Evolutionary conservation across 2,888 invertebrate species (phyloP), one percentile per base, ranked within the genome.

Genomic region (Acleris laterana): DNA sequence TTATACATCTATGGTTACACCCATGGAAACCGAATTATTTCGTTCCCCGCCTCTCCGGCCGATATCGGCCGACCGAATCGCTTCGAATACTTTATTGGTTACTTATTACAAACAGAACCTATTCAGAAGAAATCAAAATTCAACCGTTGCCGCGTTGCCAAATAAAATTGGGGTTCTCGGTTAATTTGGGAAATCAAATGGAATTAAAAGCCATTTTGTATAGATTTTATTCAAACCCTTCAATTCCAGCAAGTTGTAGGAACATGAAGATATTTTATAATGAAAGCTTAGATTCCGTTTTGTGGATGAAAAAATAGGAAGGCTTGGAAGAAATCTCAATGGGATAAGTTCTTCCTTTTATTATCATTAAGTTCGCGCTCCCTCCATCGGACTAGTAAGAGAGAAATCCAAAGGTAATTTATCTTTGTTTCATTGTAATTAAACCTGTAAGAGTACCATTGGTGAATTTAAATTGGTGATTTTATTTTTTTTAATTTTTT

Each of bases 31-130:
- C 53, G 13, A 28, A 28, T 28, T 17, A 52, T 52, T 53, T 53
- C 19, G 20, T 28, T 52, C 46, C 3, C 11, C 11, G 38, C 11
- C 28, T 52, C 32, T 5, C 11, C 11, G 38, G 13, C 28, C 61
- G 20, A 62, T 52, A 28, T 52, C 25, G 44, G 52, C 44, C 51
- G 13, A 9, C 22, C 17, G 17, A 32, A 20, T 53, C 52, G 20
- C 19, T 46, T 13, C 61, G 16, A 44, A 28, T 32, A 62, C 52
- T 62, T 46, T 46, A 53, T 53, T 53, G 16, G 22, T 48, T 62
- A 48, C 42, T 61, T 53, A 28, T 53, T 62, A 32, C n/a, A 19
- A 53, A 52, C 61, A 52, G 32, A 44, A 44, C 52, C 46, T 38
- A 59, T 50, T 49, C 38, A 38, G 16, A 48, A 16, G 46, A 46